Evolutionary conservation across 2,113 vertebrate species (phyloP).

Genomic region (Phocoena sinus): DNA sequence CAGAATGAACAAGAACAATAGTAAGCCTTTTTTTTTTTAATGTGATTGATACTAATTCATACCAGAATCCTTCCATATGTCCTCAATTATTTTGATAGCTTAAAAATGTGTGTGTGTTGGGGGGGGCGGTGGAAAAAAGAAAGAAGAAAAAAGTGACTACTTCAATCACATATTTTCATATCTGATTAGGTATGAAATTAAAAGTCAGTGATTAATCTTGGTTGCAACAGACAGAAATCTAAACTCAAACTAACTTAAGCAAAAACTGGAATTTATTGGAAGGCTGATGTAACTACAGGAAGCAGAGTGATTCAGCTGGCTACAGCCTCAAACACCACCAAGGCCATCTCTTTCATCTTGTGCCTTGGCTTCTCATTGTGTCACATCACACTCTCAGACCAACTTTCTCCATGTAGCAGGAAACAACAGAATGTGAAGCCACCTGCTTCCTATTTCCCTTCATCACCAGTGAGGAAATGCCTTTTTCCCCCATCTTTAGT

Average conservation of each 20-base stretch:
- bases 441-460: constrained; percentile 55
- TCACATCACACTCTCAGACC: background rate
- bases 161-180: background rate
- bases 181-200: background rate
- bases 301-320: background rate
- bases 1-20: background rate
- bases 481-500: background rate
- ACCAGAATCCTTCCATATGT: background rate
- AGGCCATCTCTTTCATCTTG: background rate
- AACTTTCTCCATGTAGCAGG: background rate
- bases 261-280: background rate
- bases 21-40: background rate
- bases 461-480: constrained; percentile 30
- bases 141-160: background rate
- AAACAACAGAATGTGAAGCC: constrained; percentile 10
- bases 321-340: background rate
- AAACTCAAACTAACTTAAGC: background rate
- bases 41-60: background rate
- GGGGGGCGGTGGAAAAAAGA: background rate
- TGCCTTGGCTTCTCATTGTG: background rate
- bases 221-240: background rate
- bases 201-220: background rate
- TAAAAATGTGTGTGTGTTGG: background rate
- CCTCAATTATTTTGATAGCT: background rate
- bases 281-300: background rate